Evolutionary conservation across 2,888 invertebrate genomes (phyloP), one percentile per base, ranked within the genome.

Genomic region (Prenolepis imparis): DNA sequence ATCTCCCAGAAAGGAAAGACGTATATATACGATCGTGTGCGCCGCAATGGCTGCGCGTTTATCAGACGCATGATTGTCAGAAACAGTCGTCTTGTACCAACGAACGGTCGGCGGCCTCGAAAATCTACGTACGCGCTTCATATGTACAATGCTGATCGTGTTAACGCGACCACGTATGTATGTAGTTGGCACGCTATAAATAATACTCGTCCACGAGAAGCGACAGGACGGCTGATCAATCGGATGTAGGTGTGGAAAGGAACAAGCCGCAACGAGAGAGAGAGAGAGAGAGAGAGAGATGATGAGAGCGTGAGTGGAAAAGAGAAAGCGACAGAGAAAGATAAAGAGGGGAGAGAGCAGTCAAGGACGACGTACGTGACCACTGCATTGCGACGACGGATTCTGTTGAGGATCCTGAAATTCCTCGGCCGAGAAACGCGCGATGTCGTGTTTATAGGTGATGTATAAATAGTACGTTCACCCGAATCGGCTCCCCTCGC

Each of bases 311-410:
- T 21, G 70, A 70, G 61, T 41, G n/a, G 4, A 18, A 15, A 18
- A 32, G 52, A 24, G 44, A 36, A 9, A 24, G 44, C 15, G 1
- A 18, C 18, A 52, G 12, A 28, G 61, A 18, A 21, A 12, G 28
- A 9, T 72, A 68, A 55, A 67, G 75, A 68, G 55, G 48, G 68
- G 82, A 70, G 80, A 90, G 86, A 89, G 74, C 85, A 82, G 84
- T 88, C 90, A 90, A 90, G 90, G 90, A 88, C 90, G 83, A 84
- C 64, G 84, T 89, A 90, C 86, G 89, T 86, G 88, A 86, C 85
- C 90, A 86, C 84, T 83, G 90, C 90, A 90, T 90, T 90, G 90
- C 90, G 90, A 89, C 90, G 88, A 44, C 77, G 78, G 88, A 89
- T 87, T 87, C 89, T 84, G 82, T 83, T 48, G 70, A 74, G 72